Evolutionary conservation across 2,888 invertebrate species (phyloP).

Genomic region (Amiota minor): DNA sequence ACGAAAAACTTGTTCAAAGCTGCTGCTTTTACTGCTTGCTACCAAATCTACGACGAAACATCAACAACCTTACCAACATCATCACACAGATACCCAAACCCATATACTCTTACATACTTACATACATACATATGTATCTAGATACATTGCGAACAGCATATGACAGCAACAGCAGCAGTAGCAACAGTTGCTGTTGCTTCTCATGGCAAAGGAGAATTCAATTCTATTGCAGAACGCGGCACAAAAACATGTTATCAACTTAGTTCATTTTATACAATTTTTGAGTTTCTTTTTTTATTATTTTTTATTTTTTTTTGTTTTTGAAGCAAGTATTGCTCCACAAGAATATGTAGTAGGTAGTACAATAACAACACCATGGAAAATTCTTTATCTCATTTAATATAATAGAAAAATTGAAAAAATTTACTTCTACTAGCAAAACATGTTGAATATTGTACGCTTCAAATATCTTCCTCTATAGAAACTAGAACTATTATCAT

Average conservation of each 20-base stretch:
- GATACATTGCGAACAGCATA: constrained; percentile 5
- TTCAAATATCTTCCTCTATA: neutral
- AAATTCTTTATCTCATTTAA: constrained; percentile 19
- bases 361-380: neutral
- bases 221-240: neutral
- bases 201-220: neutral
- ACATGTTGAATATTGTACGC: neutral
- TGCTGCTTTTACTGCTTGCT: constrained; percentile 4
- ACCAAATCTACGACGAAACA: neutral
- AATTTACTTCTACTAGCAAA: neutral
- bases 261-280: neutral
- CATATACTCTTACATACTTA: too few relatives aligned
- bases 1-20: constrained; percentile 6
- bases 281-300: neutral
- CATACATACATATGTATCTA: neutral
- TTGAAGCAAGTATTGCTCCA: too few relatives aligned
- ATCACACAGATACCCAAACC: constrained; percentile 6
- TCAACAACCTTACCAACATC: neutral
- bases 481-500: constrained; percentile 6
- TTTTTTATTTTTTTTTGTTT: neutral
- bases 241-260: constrained; percentile 3
- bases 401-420: constrained; percentile 17
- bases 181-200: constrained; percentile 1
- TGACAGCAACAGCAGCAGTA: neutral
- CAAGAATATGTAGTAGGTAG: too few relatives aligned